Base-by-base conservation (phyloP, 2,888 invertebrate species). In the Cremastinae sp. region DNA sequence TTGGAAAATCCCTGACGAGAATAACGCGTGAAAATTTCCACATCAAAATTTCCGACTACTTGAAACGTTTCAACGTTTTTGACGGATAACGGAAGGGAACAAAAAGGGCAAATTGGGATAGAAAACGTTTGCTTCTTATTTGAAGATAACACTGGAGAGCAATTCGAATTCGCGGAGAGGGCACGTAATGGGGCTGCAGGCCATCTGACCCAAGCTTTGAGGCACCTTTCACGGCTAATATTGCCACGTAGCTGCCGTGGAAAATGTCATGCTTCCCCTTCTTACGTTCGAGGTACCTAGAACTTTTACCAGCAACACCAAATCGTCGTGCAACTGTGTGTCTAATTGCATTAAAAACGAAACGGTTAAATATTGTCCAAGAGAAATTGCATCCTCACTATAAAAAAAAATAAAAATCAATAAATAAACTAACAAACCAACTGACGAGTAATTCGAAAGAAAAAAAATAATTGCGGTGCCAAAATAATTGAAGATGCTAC, bases 221-320 rank as follows among this genome's bases (percentile, higher is more conserved):
- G 90, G 89, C 91, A 91, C 84, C 90, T 91, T 90, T 90, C 91
- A 89, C n/a, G n/a, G n/a, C 87, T 91, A 89, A 92, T 93, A 92
- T 93, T 94, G 91, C 93, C 93, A 90, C 92, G 93, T 91, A 93
- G 93, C 91, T 94, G 94, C 93, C 92, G 92, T 90, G 93, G 93
- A 91, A 93, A 93, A 92, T 93, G 90, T 89, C 93, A 93, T 91
- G 92, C 93, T 88, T 92, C 93, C 90, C 93, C 93, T 88, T 93
- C 93, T 90, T 94, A 93, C 92, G 91, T 92, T 88, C 91, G 93
- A 94, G 94, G 94, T 94, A 93, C 90, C 90, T 89, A 86, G 86
- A 87, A 85, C 28, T 86, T 87, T 88, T 85, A 81, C 73, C 74
- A 86, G 83, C 85, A 45, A 20, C 9, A 22, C 20, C 43, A 86